These are phyloP conservation scores for Diloba caeruleocephala DNA, from an alignment of 2,888 invertebrate genomes.

Conservation along the genomic window DNA sequence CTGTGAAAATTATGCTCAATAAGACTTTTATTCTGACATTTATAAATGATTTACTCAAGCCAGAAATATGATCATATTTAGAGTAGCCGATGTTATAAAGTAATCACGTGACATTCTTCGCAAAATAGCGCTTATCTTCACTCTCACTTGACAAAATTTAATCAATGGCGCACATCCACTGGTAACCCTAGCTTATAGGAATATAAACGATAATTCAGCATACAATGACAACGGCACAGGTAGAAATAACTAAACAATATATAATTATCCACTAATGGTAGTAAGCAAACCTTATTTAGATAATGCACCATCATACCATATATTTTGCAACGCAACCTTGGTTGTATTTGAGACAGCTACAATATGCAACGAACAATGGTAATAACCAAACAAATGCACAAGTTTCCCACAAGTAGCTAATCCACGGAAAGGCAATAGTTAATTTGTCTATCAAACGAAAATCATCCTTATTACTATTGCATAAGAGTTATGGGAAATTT, in stretches of 20 bases:
- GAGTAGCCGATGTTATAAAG: no score
- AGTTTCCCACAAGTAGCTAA: conserved; percentile 73
- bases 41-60: no score
- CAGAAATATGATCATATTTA: no score
- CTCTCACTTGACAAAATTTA: conserved; percentile 3
- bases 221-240: conserved; percentile 47
- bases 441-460: conserved; percentile 40
- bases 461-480: conserved; percentile 37
- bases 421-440: conserved; percentile 51
- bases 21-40: no score
- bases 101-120: no score
- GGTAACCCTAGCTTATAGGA: conserved; percentile 1
- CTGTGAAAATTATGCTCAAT: no score
- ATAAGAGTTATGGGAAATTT: conserved; percentile 36
- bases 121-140: neutral
- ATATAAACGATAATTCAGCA: conserved; percentile 31
- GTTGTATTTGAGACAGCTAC: conserved; percentile 58
- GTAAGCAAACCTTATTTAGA: conserved; percentile 49
- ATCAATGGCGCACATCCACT: conserved; percentile 13
- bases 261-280: conserved; percentile 45
- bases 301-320: conserved; percentile 43
- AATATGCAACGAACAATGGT: conserved; percentile 65
- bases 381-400: conserved; percentile 69
- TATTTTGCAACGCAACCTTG: conserved; percentile 68
- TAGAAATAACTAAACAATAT: conserved; percentile 40